These are phyloP conservation scores for Pitangus sulphuratus DNA, from an alignment of 2,797 vertebrate genomes.

Conservation along the genomic window DNA sequence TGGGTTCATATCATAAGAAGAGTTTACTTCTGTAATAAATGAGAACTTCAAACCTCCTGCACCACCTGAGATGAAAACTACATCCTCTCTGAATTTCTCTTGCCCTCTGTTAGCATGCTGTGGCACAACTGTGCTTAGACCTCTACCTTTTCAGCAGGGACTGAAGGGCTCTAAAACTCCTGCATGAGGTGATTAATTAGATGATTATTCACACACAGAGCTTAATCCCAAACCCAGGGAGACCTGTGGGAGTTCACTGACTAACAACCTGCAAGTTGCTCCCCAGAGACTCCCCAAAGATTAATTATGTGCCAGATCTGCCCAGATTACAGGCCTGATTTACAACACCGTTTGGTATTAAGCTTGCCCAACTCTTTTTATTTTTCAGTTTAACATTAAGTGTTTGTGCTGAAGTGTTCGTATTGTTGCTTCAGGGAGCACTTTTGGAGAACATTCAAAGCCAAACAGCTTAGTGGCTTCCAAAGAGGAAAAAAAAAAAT, in stretches of 20 bases:
- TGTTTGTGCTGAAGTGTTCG: background rate
- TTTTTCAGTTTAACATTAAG: background rate
- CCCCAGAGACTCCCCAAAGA: background rate
- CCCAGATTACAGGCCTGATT: background rate
- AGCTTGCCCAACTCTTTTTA: background rate
- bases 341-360: background rate
- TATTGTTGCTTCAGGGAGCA: background rate
- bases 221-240: constrained; percentile 19
- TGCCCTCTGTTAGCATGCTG: background rate
- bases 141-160: background rate
- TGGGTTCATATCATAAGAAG: background rate
- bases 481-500: background rate
- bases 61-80: background rate
- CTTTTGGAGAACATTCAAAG: background rate
- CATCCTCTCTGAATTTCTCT: background rate
- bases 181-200: constrained; percentile 26
- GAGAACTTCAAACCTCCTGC: background rate
- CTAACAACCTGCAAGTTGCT: background rate
- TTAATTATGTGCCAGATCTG: constrained; percentile 11
- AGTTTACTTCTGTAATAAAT: background rate
- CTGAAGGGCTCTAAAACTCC: background rate
- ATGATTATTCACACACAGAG: constrained; percentile 21
- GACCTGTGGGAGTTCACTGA: constrained; percentile 7
- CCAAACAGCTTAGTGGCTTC: background rate
- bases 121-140: background rate